Percentiles rank a stretch among this genome's conserved stretches.
phyloP scores from a whole-genome alignment of 2,113 vertebrate genomes.

The Osmerus mordax region DNA sequence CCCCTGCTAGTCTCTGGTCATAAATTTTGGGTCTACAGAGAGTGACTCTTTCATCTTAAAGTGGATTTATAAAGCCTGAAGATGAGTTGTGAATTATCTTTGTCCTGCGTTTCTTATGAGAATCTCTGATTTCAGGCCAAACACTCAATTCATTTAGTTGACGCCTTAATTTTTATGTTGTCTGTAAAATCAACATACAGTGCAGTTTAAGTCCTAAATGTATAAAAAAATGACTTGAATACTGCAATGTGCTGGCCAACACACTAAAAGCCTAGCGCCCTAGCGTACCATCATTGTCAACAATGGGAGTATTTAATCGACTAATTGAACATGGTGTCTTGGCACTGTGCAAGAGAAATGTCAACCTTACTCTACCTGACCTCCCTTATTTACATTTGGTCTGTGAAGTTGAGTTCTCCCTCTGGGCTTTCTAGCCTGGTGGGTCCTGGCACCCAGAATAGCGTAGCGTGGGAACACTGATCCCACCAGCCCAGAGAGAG shows the following conservation, averaged over 20 bases:
- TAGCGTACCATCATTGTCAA: too few species aligned
- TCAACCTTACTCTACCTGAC: not conserved
- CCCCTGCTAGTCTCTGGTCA: conserved; percentile 30
- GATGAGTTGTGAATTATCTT: conserved; percentile 15
- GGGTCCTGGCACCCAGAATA: conserved; percentile 5
- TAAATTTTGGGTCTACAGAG: conserved; percentile 38
- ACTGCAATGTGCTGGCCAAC: too few species aligned
- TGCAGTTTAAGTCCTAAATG: too few species aligned
- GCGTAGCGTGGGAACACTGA: not conserved
- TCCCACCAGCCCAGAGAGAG: not conserved
- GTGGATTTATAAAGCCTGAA: conserved; percentile 32
- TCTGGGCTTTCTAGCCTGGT: not conserved
- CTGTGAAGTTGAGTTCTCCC: not conserved
- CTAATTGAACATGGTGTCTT: not conserved
- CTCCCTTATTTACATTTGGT: not conserved
- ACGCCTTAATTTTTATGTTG: too few species aligned
- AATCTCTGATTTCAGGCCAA: not conserved
- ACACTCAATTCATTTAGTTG: too few species aligned
- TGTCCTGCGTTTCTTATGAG: conserved; percentile 11
- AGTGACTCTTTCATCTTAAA: conserved; percentile 20
- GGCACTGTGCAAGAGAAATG: not conserved
- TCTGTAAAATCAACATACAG: too few species aligned
- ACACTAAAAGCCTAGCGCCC: too few species aligned
- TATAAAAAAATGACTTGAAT: too few species aligned
- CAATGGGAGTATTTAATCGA: not conserved